Conservation (phyloP, 1,140 invertebrate species). For the Anastrepha ludens region DNA sequence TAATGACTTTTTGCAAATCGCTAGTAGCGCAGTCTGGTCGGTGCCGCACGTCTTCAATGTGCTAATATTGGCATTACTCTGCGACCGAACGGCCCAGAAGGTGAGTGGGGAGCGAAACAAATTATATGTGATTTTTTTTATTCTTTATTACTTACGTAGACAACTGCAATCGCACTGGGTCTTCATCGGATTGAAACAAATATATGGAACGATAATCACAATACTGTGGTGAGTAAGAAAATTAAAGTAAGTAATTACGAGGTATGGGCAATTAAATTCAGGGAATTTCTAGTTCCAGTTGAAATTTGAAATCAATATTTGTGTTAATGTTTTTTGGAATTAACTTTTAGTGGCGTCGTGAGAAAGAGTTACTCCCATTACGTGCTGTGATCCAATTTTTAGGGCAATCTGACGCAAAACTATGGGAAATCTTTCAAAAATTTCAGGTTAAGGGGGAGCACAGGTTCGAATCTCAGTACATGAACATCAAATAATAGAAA, state of each 20-base stretch:
- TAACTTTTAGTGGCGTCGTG: no score
- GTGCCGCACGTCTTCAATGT: conserved; percentile 68
- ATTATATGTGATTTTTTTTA: background rate
- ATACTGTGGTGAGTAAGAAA: conserved; percentile 64
- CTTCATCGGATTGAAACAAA: conserved; percentile 67
- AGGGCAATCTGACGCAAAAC: no score
- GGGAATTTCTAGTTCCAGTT: no score
- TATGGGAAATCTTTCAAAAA: no score
- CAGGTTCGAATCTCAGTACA: no score
- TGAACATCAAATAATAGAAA: no score
- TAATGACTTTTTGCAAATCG: conserved; percentile 64
- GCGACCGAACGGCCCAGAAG: conserved; percentile 63
- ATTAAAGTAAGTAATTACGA: background rate
- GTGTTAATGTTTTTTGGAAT: no score
- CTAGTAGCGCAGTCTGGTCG: conserved; percentile 65
- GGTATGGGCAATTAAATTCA: no score
- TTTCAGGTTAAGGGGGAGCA: no score
- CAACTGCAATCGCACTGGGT: conserved; percentile 64
- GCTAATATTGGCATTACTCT: conserved; percentile 65
- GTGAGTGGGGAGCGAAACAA: conserved; percentile 60
- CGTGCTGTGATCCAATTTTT: no score
- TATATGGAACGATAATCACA: conserved; percentile 67
- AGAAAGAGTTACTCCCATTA: no score
- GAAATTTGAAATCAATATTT: no score
- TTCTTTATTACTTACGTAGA: conserved; percentile 57